phyloP scores from a whole-genome alignment of 2,113 vertebrate genomes.

The Anoplopoma fimbria region DNA sequence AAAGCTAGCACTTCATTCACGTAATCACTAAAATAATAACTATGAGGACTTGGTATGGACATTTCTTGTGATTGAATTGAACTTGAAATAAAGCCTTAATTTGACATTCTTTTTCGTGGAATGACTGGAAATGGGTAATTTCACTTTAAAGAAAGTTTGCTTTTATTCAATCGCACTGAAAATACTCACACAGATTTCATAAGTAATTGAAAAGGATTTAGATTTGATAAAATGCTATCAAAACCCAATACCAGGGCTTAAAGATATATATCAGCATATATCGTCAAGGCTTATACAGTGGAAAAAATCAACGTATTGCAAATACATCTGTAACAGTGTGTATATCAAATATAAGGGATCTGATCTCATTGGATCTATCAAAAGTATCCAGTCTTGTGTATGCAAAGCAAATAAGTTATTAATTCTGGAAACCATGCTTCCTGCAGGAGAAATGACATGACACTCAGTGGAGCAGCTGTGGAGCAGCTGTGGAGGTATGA shows the following conservation, averaged over 20 bases:
- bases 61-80: not conserved
- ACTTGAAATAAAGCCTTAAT: too few relatives aligned
- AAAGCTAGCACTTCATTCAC: not conserved
- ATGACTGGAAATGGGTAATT: too few relatives aligned
- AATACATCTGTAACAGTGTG: not conserved
- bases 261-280: not conserved
- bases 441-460: not conserved
- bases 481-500: constrained; percentile 11
- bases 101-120: too few relatives aligned
- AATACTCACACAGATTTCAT: not conserved
- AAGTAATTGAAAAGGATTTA: not conserved
- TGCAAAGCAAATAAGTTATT: not conserved
- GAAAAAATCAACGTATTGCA: not conserved
- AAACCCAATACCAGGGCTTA: not conserved
- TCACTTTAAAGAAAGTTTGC: not conserved
- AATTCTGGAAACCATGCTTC: not conserved
- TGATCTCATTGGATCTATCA: not conserved
- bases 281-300: not conserved
- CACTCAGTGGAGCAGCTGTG: not conserved
- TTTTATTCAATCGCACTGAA: not conserved
- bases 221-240: not conserved
- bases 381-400: not conserved
- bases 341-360: not conserved
- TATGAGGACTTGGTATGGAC: too few relatives aligned
- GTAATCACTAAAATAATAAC: not conserved